Base-by-base conservation (phyloP, 2,888 invertebrate species). In the Agrotis exclamationis region DNA sequence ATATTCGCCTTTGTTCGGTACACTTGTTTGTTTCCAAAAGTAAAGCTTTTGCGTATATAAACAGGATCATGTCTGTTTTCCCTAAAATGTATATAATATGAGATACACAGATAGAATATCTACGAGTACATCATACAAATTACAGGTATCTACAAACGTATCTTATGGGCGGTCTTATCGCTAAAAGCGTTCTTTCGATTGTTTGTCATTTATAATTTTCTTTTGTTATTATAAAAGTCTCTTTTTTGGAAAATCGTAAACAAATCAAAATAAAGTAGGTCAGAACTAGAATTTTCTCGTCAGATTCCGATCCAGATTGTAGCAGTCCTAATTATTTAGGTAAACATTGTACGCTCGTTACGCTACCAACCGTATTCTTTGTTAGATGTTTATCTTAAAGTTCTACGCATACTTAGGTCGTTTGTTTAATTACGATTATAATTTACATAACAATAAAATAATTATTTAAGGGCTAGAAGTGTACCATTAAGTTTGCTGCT, bases 311-410 rank as follows among this genome's bases (percentile, higher is more conserved):
- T 72, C n/a, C 28, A 78, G 60, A 76, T 76, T 65, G 5, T 53
- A 65, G 13, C 60, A 51, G 63, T 39, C 56, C 53, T 48, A 45
- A 64, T 78, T 60, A 72, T 53, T 76, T 72, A 44, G 48, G 24
- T 14, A 70, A 83, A 71, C 71, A 64, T 58, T 72, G 18, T 24
- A 56, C 45, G 53, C 50, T 62, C 28, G 63, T 58, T 73, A 72
- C 24, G 79, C 74, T 54, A 51, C 59, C 74, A 63, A 63, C 63
- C 66, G 51, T 59, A 67, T 60, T 73, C 50, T 65, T 73, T 58
- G 44, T 20, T 39, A 67, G 80, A 80, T 80, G 18, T 56, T 79
- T 82, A 82, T 80, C 82, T 33, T 24, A n/a, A 20, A 9, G 9
- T 47, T 51, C 33, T 14, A 24, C 50, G 50, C 70, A 64, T 69